Evolutionary conservation across 2,113 vertebrate species (phyloP).

Genomic region (Myodes glareolus): DNA sequence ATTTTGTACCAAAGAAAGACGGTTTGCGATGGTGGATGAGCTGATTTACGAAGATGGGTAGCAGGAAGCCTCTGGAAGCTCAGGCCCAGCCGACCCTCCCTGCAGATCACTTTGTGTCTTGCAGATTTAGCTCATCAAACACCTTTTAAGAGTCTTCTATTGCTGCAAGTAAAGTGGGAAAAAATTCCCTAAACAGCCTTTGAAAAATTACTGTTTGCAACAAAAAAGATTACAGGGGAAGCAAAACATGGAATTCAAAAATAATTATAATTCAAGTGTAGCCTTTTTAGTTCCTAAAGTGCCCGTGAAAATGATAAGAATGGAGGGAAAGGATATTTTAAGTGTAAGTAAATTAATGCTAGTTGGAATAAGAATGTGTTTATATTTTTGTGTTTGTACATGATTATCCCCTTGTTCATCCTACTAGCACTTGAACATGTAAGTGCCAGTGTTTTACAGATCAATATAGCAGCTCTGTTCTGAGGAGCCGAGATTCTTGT

Average conservation of each 20-base stretch:
- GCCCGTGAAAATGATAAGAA: slow-evolving; percentile 7
- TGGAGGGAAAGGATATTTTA: slow-evolving; percentile 51
- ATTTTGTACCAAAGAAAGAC: slow-evolving; percentile 5
- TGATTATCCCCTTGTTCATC: slow-evolving; percentile 2
- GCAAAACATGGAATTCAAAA: slow-evolving; percentile 70
- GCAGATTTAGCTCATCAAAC: slow-evolving; percentile 76
- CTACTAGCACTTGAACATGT: neutral
- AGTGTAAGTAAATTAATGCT: slow-evolving; percentile 56
- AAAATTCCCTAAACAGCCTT: slow-evolving; percentile 66
- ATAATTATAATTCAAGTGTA: slow-evolving; percentile 66
- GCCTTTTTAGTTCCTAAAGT: slow-evolving; percentile 60
- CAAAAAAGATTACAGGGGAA: slow-evolving; percentile 69
- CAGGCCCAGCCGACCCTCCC: slow-evolving; percentile 39
- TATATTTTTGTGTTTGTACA: slow-evolving; percentile 52
- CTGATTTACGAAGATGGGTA: slow-evolving; percentile 56
- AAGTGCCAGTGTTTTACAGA: slow-evolving; percentile 8
- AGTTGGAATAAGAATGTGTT: slow-evolving; percentile 27
- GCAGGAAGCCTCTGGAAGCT: slow-evolving; percentile 60
- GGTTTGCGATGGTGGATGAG: slow-evolving; percentile 19
- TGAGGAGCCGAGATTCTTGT: neutral
- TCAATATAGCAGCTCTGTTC: neutral
- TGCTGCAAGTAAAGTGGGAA: slow-evolving; percentile 59
- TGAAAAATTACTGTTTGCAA: slow-evolving; percentile 80
- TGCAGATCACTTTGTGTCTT: slow-evolving; percentile 53
- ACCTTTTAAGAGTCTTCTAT: slow-evolving; percentile 74